A percentile compares a stretch with the other conserved stretches of the same genome.
phyloP scores from a whole-genome alignment of 2,113 vertebrate genomes.

The Geococcyx californianus region DNA sequence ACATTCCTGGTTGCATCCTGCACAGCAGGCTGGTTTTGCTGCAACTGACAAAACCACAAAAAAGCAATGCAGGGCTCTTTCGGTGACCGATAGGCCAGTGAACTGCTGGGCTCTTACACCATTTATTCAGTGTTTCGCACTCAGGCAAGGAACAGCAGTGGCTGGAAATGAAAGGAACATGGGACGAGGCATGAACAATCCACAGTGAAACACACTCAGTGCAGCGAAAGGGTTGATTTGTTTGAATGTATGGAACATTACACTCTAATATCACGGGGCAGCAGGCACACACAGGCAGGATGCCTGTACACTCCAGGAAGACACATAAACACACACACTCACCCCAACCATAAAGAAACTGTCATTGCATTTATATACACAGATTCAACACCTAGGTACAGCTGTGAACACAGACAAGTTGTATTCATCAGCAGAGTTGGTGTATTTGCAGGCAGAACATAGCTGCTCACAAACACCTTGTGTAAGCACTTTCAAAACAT shows the following conservation, averaged over 20 bases:
- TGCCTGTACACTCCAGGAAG: not conserved
- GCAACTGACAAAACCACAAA: not conserved
- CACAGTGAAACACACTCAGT: not conserved
- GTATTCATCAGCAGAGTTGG: too few species aligned
- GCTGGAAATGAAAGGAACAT: not conserved
- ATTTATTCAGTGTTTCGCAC: not conserved
- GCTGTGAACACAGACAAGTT: not conserved
- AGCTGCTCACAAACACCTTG: not conserved
- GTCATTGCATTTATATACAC: not conserved
- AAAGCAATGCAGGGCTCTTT: not conserved
- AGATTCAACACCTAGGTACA: not conserved
- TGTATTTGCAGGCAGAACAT: not conserved
- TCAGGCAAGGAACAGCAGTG: not conserved
- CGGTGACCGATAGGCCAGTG: not conserved
- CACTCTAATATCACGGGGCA: not conserved
- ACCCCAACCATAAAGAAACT: not conserved
- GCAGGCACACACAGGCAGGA: not conserved
- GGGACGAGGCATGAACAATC: not conserved
- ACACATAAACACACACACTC: not conserved
- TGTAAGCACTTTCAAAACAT: too few species aligned
- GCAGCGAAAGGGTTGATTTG: not conserved
- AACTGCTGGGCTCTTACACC: not conserved
- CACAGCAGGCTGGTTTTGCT: accelerated
- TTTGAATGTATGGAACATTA: not conserved
- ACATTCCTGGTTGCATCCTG: accelerated